Evolutionary conservation across 1,140 invertebrate species (phyloP).

Genomic region (Nixonia krombeini): DNA sequence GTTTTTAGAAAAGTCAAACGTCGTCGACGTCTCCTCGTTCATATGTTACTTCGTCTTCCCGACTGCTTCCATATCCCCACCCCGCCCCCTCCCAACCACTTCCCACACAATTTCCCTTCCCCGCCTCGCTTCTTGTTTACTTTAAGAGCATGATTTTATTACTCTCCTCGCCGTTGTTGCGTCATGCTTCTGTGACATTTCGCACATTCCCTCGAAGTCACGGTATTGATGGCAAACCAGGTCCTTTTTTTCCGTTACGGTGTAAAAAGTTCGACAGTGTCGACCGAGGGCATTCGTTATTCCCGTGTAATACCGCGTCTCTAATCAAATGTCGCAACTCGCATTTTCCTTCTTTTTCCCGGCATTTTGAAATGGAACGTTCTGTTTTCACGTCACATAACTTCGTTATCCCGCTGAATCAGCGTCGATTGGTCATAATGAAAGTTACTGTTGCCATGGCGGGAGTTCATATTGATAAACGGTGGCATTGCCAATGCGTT

Average conservation of each 20-base stretch:
- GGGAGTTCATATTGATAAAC: slow-evolving; percentile 5
- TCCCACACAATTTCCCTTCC: neutral
- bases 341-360: too few relatives aligned
- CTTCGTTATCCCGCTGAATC: slow-evolving; percentile 11
- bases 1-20: slow-evolving; percentile 37
- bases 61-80: neutral
- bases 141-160: neutral
- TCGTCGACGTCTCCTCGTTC: slow-evolving; percentile 10
- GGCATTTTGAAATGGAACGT: neutral
- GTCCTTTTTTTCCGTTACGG: too few relatives aligned
- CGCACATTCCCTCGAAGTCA: too few relatives aligned
- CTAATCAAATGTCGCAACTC: too few relatives aligned
- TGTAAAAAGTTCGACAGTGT: too few relatives aligned
- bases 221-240: too few relatives aligned
- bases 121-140: neutral
- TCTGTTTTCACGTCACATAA: slow-evolving; percentile 5
- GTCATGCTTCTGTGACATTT: too few relatives aligned
- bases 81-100: too few relatives aligned
- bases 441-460: slow-evolving; percentile 5
- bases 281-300: too few relatives aligned
- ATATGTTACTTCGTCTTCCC: slow-evolving; percentile 4
- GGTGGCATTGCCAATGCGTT: slow-evolving; percentile 5
- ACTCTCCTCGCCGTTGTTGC: too few relatives aligned
- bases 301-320: too few relatives aligned
- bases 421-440: slow-evolving; percentile 14